Conservation (phyloP, 1,140 invertebrate genomes). For the Drosophila tani region DNA sequence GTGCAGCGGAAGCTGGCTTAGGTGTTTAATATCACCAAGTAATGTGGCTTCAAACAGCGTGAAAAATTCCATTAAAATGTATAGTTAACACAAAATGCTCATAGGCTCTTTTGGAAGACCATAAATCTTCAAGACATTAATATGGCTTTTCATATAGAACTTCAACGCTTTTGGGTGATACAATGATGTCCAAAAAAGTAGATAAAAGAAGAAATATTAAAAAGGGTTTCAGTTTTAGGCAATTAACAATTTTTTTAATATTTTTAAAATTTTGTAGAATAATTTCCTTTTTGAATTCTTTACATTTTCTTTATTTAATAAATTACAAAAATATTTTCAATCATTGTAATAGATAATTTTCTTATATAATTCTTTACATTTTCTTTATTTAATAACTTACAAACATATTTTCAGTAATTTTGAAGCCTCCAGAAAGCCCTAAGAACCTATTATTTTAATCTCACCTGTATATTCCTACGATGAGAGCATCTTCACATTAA, state of each 20-base stretch:
- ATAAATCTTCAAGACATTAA: conserved; percentile 23
- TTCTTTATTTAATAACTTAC: too few relatives aligned
- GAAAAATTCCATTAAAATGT: conserved; percentile 25
- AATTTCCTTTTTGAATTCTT: accelerated
- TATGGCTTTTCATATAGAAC: background rate
- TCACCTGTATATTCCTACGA: background rate
- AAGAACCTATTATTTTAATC: background rate
- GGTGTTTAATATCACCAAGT: conserved; percentile 24
- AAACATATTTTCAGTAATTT: background rate
- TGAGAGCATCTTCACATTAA: conserved; percentile 25
- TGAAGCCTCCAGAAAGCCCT: too few relatives aligned
- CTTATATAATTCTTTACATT: accelerated
- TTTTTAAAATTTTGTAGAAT: background rate
- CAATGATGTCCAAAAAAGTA: background rate
- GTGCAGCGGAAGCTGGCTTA: conserved; percentile 50
- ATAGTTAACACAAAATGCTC: conserved; percentile 12
- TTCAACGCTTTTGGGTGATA: background rate
- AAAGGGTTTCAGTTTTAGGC: too few relatives aligned
- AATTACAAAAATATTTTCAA: too few relatives aligned
- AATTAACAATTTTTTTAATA: too few relatives aligned
- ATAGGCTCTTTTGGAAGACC: background rate
- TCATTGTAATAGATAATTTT: background rate
- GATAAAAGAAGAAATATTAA: background rate
- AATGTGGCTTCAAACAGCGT: conserved; percentile 3
- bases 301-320: too few relatives aligned